phyloP scores from a whole-genome alignment of 2,797 vertebrate genomes.

The Channallabes apus region DNA sequence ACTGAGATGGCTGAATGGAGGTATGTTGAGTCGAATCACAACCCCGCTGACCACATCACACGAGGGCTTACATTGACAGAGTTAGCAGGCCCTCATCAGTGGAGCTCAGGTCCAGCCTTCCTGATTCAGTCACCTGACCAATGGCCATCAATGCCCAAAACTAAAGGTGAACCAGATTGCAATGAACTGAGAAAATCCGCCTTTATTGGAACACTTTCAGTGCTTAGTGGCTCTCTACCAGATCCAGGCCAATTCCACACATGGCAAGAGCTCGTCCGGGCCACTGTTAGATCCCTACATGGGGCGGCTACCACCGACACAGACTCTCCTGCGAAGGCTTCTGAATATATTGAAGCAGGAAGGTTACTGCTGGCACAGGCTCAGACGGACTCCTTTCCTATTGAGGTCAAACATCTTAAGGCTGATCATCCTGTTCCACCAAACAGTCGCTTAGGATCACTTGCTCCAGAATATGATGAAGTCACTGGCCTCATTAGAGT shows the following conservation, averaged over 20 bases:
- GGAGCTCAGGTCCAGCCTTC: background rate
- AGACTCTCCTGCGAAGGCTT: no score
- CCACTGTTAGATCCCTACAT: background rate
- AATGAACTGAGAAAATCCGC: no score
- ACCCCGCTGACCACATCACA: background rate
- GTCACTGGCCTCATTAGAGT: background rate
- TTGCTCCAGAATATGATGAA: background rate
- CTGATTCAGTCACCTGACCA: background rate
- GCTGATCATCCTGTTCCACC: background rate
- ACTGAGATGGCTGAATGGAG: background rate
- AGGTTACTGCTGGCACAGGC: background rate
- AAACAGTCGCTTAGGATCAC: background rate
- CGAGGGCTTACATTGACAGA: background rate
- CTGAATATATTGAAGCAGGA: background rate
- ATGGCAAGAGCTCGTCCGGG: background rate
- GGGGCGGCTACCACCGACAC: background rate
- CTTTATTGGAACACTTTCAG: background rate
- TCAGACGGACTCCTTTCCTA: background rate
- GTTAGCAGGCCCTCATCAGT: background rate
- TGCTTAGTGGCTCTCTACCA: background rate
- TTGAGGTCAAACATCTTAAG: background rate
- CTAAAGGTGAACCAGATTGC: no score
- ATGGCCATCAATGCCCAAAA: background rate
- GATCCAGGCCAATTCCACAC: background rate
- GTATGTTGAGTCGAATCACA: background rate